A percentile compares a stretch with the other conserved stretches of the same genome.
These are phyloP conservation scores for Hystrix cristata DNA, from an alignment of 2,113 vertebrate species.

Conservation along the genomic window DNA sequence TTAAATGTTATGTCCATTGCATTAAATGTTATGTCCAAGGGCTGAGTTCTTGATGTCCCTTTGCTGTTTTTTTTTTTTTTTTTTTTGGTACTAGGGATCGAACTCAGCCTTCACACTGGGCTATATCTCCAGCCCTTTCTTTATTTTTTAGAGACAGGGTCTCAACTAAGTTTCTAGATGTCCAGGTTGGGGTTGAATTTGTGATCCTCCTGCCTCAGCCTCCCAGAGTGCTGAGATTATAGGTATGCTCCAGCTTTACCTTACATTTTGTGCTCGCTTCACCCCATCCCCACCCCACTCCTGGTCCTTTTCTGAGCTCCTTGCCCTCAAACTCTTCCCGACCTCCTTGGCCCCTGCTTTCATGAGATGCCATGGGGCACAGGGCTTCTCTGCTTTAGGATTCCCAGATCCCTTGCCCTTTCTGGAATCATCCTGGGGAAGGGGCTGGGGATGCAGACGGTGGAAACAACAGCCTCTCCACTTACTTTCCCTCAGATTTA, in stretches of 20 bases:
- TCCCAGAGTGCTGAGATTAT: background rate
- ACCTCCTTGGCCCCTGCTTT: background rate
- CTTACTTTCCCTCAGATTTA: background rate
- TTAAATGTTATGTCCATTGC: background rate
- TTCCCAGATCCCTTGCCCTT: background rate
- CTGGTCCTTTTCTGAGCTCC: background rate
- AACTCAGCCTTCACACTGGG: background rate
- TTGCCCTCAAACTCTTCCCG: fast-evolving
- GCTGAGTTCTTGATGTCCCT: fast-evolving
- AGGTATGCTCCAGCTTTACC: background rate
- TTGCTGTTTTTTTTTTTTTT: background rate
- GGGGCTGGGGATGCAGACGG: background rate
- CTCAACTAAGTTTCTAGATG: too few species aligned
- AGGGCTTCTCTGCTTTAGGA: background rate
- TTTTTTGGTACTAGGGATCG: background rate
- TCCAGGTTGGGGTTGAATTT: too few species aligned
- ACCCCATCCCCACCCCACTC: background rate
- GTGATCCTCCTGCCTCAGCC: background rate
- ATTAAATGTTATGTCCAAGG: background rate
- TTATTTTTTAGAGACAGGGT: too few species aligned
- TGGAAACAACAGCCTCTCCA: too few species aligned
- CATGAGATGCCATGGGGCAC: background rate
- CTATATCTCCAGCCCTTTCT: too few species aligned
- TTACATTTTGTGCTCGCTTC: background rate
- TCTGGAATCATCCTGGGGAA: background rate